Percentiles rank a stretch among this genome's conserved stretches.
Conservation (phyloP, 2,888 invertebrate species). For the Tetramorium bicarinatum region DNA sequence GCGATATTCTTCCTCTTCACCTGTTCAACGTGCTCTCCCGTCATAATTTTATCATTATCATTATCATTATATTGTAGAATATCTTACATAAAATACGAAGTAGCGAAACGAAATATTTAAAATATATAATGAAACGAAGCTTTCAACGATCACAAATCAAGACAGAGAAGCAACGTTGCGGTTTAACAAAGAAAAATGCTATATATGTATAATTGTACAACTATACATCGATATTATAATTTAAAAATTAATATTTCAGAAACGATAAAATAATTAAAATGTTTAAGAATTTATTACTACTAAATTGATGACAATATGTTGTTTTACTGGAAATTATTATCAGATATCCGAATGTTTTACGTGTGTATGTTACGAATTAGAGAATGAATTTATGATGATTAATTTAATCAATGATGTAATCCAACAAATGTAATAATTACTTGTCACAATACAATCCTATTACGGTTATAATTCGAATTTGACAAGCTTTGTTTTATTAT, state of each 20-base stretch:
- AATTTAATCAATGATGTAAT: slow-evolving; percentile 28
- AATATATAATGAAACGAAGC: slow-evolving; percentile 41
- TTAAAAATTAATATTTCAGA: not conserved
- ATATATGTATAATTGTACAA: not conserved
- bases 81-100: slow-evolving; percentile 33
- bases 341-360: not conserved
- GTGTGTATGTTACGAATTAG: not conserved
- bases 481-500: not conserved
- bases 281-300: not conserved
- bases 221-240: not conserved
- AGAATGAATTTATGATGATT: slow-evolving; percentile 7
- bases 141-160: slow-evolving; percentile 34
- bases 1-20: slow-evolving; percentile 36
- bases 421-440: slow-evolving; percentile 24
- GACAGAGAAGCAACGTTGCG: not conserved
- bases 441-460: slow-evolving; percentile 25
- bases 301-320: not conserved
- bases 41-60: slow-evolving; percentile 68
- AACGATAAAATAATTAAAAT: not conserved
- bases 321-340: not conserved
- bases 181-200: not conserved
- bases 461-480: slow-evolving; percentile 3
- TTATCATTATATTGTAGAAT: slow-evolving; percentile 64
- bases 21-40: slow-evolving; percentile 22
- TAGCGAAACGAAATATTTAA: slow-evolving; percentile 45